Base-by-base conservation (phyloP, 2,797 vertebrate genomes). In the Hapalemur alaotrensis region DNA sequence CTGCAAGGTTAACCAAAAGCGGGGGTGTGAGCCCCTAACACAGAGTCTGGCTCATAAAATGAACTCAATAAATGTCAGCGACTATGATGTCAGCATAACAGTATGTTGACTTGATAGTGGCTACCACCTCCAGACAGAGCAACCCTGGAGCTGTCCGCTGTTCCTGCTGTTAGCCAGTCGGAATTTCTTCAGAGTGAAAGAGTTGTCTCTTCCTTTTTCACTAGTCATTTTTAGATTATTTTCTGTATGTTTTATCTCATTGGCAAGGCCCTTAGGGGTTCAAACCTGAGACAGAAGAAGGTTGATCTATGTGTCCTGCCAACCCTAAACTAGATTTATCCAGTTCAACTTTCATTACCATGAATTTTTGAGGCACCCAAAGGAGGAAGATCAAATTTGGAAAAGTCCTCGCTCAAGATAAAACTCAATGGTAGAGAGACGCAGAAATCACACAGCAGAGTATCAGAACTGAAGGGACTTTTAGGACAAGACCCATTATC, bases 41-140 rank as follows among this genome's bases (percentile, higher is more conserved):
- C 17, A 35, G 69, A 73, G 5, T 73, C 41, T 89, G 48, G 59
- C 43, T 89, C 59, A 35, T 8, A 65, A 43, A 48, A 91, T 75
- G 50, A 91, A 72, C 15, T 46, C 95, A 84, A 6, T 82, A 84
- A 91, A 89, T 52, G 90, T 93, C 94, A 90, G 43, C 18, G 35
- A 12, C 80, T 35, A 20, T 25, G 35, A 35, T 9, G 35, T 28
- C 35, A 54, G 35, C 13, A 15, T 38, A n/a, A 28, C 17, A 20
- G 54, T 52, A n/a, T 9, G 0, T 6, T 59, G 1, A 28, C 61
- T 15, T 43, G 8, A 59, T 3, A 4, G 75, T 59, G 76, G 57
- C 41, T 52, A 3, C 69, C 8, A 3, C 35, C 70, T 30, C 52
- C 63, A 57, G 38, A 52, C 73, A 8, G 20, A 52, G 54, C 20